Conservation (phyloP, 1,140 invertebrate species). For the Pogonognathellus flavescens region DNA sequence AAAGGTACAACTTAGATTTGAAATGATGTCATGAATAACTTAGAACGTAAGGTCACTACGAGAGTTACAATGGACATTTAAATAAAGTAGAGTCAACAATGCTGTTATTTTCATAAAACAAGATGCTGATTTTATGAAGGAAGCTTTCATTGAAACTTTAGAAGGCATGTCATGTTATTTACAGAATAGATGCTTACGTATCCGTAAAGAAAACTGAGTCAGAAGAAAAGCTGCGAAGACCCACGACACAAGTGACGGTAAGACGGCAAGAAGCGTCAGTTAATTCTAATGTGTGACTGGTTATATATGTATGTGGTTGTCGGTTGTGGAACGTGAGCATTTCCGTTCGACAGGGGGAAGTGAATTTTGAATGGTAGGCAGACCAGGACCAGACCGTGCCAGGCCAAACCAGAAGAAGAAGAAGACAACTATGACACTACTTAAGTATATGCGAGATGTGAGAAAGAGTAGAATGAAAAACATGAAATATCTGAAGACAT, state of each 20-base stretch:
- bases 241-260: not conserved
- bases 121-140: too few species aligned
- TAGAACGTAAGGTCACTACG: too few species aligned
- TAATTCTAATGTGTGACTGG: not conserved
- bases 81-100: too few species aligned
- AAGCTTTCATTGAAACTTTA: not conserved
- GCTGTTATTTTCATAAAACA: too few species aligned
- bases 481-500: too few species aligned
- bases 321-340: slow-evolving; percentile 29
- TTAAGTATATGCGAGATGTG: too few species aligned
- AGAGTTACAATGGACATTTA: too few species aligned
- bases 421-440: too few species aligned
- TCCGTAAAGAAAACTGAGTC: slow-evolving; percentile 9
- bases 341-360: slow-evolving; percentile 50
- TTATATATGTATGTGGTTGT: not conserved
- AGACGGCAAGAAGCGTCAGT: not conserved
- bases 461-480: too few species aligned
- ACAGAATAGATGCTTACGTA: slow-evolving; percentile 12
- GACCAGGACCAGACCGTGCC: not conserved
- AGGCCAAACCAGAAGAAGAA: slow-evolving; percentile 11
- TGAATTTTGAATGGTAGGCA: slow-evolving; percentile 33
- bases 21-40: too few species aligned
- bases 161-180: not conserved
- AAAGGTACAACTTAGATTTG: too few species aligned
- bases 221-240: not conserved